A percentile compares a stretch with the other conserved stretches of the same genome.
Evolutionary conservation across 2,113 vertebrate species (phyloP).

Genomic region (Pogona vitticeps): DNA sequence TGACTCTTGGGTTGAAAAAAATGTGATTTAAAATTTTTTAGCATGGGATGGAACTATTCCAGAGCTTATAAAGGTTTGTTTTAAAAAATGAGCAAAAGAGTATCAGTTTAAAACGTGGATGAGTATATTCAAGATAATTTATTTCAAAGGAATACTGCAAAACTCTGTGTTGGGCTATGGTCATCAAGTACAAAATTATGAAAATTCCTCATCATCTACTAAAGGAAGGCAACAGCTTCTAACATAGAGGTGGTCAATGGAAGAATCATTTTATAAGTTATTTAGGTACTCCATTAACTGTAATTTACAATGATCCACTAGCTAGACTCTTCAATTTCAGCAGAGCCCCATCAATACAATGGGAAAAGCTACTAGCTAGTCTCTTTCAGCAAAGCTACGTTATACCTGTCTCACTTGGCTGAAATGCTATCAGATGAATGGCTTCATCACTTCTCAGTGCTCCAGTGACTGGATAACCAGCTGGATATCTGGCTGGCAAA

Average conservation of each 20-base stretch:
- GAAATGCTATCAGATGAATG: conserved; percentile 40
- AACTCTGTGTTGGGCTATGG: neutral
- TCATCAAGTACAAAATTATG: neutral
- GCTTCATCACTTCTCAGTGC: conserved; percentile 44
- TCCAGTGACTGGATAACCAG: neutral
- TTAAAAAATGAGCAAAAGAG: neutral
- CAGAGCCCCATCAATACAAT: conserved; percentile 12
- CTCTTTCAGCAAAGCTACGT: neutral
- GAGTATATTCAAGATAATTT: neutral
- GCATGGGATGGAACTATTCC: neutral
- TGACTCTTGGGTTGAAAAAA: neutral
- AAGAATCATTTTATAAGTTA: conserved; percentile 2
- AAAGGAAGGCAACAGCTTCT: conserved; percentile 25
- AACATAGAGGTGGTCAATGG: neutral
- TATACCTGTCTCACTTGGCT: conserved; percentile 43
- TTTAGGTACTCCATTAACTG: conserved; percentile 13
- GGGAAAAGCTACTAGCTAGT: conserved; percentile 7
- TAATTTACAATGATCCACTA: conserved; percentile 34
- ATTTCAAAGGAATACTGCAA: neutral
- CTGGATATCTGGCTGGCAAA: conserved; percentile 44
- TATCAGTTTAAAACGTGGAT: neutral
- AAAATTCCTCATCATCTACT: neutral
- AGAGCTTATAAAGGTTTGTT: neutral
- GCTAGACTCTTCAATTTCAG: neutral
- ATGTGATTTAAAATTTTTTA: neutral